Evolutionary conservation across 1,140 invertebrate species (phyloP).

Genomic region (Pteromalus puparum): DNA sequence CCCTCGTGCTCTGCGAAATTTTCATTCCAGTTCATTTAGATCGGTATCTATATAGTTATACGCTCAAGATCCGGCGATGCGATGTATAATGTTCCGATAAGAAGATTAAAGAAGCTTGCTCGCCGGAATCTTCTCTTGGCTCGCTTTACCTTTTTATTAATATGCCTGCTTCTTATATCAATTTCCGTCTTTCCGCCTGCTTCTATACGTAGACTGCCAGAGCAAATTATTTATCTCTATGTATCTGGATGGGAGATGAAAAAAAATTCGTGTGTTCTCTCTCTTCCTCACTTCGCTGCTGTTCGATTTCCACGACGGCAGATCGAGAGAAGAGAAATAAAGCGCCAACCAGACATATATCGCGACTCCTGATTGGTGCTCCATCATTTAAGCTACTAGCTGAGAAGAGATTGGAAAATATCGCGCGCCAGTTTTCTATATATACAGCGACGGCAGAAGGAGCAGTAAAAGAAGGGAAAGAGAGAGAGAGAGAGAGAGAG

Average conservation of each 20-base stretch:
- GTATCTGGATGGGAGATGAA: background rate
- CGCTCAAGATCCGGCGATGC: conserved; percentile 19
- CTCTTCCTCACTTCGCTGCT: background rate
- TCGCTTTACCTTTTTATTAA: conserved; percentile 12
- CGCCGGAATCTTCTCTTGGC: background rate
- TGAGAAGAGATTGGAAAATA: conserved; percentile 33
- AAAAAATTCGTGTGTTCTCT: background rate
- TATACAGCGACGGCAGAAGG: background rate
- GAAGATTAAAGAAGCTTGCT: conserved; percentile 25
- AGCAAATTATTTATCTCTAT: conserved; percentile 35
- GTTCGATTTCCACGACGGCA: conserved; percentile 7
- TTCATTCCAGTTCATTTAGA: conserved; percentile 10
- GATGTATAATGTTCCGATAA: conserved; percentile 30
- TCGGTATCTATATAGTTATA: conserved; percentile 8
- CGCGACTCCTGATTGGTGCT: conserved; percentile 30
- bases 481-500: background rate
- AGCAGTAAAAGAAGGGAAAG: background rate
- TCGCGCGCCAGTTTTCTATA: background rate
- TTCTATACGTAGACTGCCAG: background rate
- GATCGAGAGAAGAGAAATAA: conserved; percentile 18
- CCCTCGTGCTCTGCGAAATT: background rate
- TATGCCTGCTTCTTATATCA: conserved; percentile 13
- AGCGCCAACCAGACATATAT: conserved; percentile 21
- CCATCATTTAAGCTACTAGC: conserved; percentile 40
- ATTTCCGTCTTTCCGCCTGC: conserved; percentile 29